phyloP scores from a whole-genome alignment of 2,113 vertebrate genomes.

The Oostethus manadensis region DNA sequence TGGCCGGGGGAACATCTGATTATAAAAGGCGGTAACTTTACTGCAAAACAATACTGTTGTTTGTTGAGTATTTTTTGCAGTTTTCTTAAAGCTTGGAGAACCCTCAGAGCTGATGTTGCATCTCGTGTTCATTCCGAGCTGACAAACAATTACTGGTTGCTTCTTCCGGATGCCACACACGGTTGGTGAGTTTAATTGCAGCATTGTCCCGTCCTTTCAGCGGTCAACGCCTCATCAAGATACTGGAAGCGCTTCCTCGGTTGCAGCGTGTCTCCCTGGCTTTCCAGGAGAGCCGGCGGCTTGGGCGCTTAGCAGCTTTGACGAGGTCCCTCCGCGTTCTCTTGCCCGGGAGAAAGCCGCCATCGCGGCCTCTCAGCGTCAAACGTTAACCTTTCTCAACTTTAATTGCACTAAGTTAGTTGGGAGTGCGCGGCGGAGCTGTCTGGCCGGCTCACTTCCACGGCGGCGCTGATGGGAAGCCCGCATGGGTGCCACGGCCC shows the following conservation, averaged over 20 bases:
- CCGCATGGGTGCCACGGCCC: slow-evolving; percentile 67
- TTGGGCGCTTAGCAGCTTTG: slow-evolving; percentile 64
- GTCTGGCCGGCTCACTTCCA: slow-evolving; percentile 68
- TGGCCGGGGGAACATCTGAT: too few relatives aligned
- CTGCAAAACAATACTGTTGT: too few relatives aligned
- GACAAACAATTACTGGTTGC: slow-evolving; percentile 52
- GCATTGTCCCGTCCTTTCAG: slow-evolving; percentile 60
- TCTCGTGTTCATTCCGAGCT: slow-evolving; percentile 55
- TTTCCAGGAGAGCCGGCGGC: too few relatives aligned
- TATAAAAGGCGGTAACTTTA: too few relatives aligned
- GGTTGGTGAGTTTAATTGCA: slow-evolving; percentile 61
- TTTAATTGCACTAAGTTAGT: slow-evolving; percentile 77
- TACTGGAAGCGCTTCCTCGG: slow-evolving; percentile 49
- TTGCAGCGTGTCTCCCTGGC: slow-evolving; percentile 59
- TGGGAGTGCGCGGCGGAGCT: slow-evolving; percentile 69
- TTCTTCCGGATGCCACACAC: slow-evolving; percentile 59
- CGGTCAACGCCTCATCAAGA: slow-evolving; percentile 51
- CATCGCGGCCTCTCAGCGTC: slow-evolving; percentile 69
- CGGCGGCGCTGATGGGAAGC: slow-evolving; percentile 64
- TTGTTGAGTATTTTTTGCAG: slow-evolving; percentile 18
- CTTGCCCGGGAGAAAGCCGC: slow-evolving; percentile 64
- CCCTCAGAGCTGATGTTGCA: slow-evolving; percentile 36
- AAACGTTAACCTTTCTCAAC: slow-evolving; percentile 82
- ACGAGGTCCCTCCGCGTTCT: slow-evolving; percentile 62
- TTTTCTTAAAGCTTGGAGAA: slow-evolving; percentile 24